Conservation (phyloP, 2,113 vertebrate genomes). For the Cacatua alba region DNA sequence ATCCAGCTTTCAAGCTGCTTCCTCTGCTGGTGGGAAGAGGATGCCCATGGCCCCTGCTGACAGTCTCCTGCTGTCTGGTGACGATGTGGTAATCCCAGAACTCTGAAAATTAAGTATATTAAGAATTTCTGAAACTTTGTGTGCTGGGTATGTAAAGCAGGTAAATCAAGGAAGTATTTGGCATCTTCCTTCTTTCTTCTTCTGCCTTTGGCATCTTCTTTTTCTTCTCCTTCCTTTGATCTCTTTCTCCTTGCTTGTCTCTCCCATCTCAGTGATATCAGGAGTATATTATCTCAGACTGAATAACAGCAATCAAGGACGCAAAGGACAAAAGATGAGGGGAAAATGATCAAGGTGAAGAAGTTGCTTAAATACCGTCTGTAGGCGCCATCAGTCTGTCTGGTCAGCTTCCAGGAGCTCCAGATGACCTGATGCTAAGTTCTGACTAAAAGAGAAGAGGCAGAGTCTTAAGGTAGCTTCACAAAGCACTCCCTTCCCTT, state of each 20-base stretch:
- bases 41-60: not conserved
- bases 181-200: conserved; percentile 48
- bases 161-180: conserved; percentile 19
- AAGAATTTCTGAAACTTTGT: not conserved
- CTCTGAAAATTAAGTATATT: not conserved
- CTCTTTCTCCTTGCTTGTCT: conserved; percentile 43
- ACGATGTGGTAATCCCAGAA: not conserved
- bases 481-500: conserved; percentile 15
- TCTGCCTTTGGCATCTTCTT: conserved; percentile 55
- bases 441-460: not conserved
- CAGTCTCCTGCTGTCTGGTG: not conserved
- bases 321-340: conserved; percentile 38
- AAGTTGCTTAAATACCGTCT: conserved; percentile 30
- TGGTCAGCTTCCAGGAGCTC: conserved; percentile 23
- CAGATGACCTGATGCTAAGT: not conserved
- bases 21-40: not conserved
- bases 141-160: not conserved
- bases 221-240: conserved; percentile 63
- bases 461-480: not conserved
- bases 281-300: conserved; percentile 11
- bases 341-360: conserved; percentile 52
- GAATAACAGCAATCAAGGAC: conserved; percentile 47
- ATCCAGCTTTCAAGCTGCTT: not conserved
- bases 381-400: conserved; percentile 40
- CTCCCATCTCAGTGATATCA: conserved; percentile 46